These are phyloP conservation scores for Torymus texanus DNA, from an alignment of 2,888 invertebrate species.

Conservation along the genomic window DNA sequence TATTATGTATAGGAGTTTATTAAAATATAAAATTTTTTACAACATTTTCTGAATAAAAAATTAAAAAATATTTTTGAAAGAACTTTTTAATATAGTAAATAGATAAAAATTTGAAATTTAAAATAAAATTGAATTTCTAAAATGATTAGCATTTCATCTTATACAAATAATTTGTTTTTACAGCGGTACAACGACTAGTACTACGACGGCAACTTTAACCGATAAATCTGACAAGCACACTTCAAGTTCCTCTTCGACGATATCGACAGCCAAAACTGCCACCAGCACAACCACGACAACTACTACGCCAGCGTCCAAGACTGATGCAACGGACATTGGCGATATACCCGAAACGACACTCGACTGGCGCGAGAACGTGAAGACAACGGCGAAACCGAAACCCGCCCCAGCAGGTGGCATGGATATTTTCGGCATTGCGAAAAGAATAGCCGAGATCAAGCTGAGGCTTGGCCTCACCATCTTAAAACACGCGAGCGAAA, in stretches of 20 bases:
- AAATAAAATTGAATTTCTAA: too few relatives aligned
- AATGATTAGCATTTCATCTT: too few relatives aligned
- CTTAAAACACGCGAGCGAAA: slow-evolving; percentile 82
- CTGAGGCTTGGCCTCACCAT: slow-evolving; percentile 82
- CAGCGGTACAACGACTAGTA: neutral
- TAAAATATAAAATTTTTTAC: too few relatives aligned
- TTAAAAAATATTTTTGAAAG: too few relatives aligned
- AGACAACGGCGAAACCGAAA: slow-evolving; percentile 59
- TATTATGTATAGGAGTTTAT: too few relatives aligned
- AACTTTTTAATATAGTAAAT: too few relatives aligned
- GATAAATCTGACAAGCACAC: slow-evolving; percentile 20
- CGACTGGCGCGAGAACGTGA: slow-evolving; percentile 59
- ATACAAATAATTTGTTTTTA: neutral
- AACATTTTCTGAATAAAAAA: too few relatives aligned
- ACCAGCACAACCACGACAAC: slow-evolving; percentile 36
- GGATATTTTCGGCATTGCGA: slow-evolving; percentile 78
- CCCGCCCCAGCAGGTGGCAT: slow-evolving; percentile 59
- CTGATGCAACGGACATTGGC: slow-evolving; percentile 39
- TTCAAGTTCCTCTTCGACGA: too few relatives aligned
- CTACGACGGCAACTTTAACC: slow-evolving; percentile 34
- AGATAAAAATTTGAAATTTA: too few relatives aligned
- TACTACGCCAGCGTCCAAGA: slow-evolving; percentile 53
- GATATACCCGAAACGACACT: slow-evolving; percentile 60
- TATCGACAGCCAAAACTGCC: slow-evolving; percentile 27
- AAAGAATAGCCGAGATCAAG: slow-evolving; percentile 82